Evolutionary conservation across 2,888 invertebrate genomes (phyloP).

Genomic region (Trisateles emortualis): DNA sequence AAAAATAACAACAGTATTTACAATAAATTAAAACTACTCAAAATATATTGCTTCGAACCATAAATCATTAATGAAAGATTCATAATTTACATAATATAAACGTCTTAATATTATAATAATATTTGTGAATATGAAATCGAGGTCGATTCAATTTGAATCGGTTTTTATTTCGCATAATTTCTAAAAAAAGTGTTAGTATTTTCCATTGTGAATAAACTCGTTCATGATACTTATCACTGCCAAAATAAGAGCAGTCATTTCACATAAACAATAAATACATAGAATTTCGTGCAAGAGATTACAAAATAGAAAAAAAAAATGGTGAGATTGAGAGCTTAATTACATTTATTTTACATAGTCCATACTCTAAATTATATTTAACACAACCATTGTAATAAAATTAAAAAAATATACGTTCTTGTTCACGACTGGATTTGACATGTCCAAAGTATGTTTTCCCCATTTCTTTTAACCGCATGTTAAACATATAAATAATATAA

Average conservation of each 20-base stretch:
- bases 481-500: slow-evolving; percentile 14
- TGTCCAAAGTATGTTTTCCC: slow-evolving; percentile 15
- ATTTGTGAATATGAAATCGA: background rate
- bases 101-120: background rate
- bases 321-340: slow-evolving; percentile 1
- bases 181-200: too few relatives aligned
- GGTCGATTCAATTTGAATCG: background rate
- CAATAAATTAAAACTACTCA: slow-evolving; percentile 7
- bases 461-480: slow-evolving; percentile 15
- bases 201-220: background rate
- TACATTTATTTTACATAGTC: background rate
- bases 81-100: background rate
- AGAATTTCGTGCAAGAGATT: slow-evolving; percentile 1
- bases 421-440: background rate
- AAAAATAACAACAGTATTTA: slow-evolving; percentile 6
- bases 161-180: too few relatives aligned
- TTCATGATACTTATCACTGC: background rate
- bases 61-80: background rate
- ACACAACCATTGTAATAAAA: slow-evolving; percentile 5
- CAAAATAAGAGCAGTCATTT: background rate
- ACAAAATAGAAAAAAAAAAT: background rate
- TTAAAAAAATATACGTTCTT: background rate
- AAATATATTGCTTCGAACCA: slow-evolving; percentile 1
- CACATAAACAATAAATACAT: background rate
- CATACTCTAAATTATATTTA: background rate